A percentile compares a stretch with the other conserved stretches of the same genome.
Evolutionary conservation across 2,113 vertebrate genomes (phyloP).

Genomic region (Epinephelus moara): DNA sequence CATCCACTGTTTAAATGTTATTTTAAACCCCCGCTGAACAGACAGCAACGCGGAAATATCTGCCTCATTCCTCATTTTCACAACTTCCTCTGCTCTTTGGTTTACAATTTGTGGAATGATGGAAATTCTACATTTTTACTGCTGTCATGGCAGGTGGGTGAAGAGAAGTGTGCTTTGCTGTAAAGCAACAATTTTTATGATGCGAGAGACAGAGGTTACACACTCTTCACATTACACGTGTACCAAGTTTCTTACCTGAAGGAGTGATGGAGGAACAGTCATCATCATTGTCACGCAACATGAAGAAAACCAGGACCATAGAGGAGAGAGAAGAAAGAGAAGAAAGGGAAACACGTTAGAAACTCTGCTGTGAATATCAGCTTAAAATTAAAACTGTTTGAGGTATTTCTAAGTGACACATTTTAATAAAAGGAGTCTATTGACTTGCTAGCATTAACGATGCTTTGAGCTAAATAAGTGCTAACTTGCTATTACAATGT

Average conservation of each 20-base stretch:
- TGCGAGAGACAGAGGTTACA: not conserved
- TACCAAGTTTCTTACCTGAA: slow-evolving; percentile 62
- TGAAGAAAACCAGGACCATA: slow-evolving; percentile 26
- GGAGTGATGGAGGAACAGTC: not conserved
- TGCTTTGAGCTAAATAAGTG: too few relatives aligned
- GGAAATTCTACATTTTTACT: slow-evolving; percentile 32
- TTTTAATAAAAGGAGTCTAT: not conserved
- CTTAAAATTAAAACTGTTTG: not conserved
- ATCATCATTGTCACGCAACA: not conserved
- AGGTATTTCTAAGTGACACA: not conserved
- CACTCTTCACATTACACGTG: slow-evolving; percentile 20
- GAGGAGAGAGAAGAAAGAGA: not conserved
- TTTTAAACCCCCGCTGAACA: slow-evolving; percentile 38
- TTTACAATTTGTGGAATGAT: slow-evolving; percentile 35
- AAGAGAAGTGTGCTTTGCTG: not conserved
- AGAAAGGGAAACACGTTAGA: slow-evolving; percentile 17
- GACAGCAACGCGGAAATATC: slow-evolving; percentile 42
- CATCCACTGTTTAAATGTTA: slow-evolving; percentile 53
- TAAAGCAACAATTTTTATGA: slow-evolving; percentile 1
- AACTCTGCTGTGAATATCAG: not conserved
- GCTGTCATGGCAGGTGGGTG: slow-evolving; percentile 13
- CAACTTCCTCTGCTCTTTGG: slow-evolving; percentile 38
- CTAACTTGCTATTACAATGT: not conserved
- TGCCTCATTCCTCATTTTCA: slow-evolving; percentile 49
- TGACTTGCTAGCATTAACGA: not conserved